Percentiles rank a stretch among this genome's conserved stretches.
phyloP scores from a whole-genome alignment of 2,113 vertebrate species.

The Python bivittatus region DNA sequence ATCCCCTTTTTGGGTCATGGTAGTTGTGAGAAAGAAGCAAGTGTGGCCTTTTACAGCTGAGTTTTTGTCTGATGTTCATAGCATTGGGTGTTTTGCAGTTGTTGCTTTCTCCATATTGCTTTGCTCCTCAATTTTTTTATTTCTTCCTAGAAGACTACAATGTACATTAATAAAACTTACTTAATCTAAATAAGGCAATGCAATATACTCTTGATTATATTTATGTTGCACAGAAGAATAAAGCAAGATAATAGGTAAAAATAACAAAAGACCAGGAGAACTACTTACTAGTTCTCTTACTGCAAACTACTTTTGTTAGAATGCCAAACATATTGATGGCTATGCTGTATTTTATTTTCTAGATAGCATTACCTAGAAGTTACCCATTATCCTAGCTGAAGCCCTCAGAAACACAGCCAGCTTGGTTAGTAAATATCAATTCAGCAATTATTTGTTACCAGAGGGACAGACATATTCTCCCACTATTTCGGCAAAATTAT shows the following conservation, averaged over 20 bases:
- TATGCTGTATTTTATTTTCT: not conserved
- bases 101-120: not conserved
- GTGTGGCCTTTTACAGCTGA: not conserved
- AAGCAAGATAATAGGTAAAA: not conserved
- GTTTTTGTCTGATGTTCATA: not conserved
- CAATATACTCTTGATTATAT: not conserved
- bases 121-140: not conserved
- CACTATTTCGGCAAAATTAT: not conserved
- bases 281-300: not conserved
- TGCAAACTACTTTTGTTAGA: not conserved
- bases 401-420: not conserved
- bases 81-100: not conserved
- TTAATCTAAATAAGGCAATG: not conserved
- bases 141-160: not conserved
- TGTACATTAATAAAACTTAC: not conserved
- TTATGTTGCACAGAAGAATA: not conserved
- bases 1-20: not conserved
- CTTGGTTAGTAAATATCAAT: not conserved
- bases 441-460: not conserved
- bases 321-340: not conserved
- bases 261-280: not conserved
- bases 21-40: not conserved
- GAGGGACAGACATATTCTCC: not conserved
- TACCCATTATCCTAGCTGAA: not conserved
- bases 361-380: not conserved